Evolutionary conservation across 2,888 invertebrate species (phyloP).

Genomic region (Proisotoma minuta): DNA sequence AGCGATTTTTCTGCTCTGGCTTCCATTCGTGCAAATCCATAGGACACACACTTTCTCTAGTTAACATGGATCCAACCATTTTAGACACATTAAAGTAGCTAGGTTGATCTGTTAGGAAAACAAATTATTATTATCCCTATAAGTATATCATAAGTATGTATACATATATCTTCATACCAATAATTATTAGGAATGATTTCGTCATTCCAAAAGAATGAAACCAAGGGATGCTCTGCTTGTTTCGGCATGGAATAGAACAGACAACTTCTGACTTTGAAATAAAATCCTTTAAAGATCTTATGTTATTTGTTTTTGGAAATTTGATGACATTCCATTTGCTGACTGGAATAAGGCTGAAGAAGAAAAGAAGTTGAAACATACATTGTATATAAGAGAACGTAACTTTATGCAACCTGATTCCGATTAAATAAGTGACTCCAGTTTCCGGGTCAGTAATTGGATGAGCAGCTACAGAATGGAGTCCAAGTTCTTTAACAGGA

Average conservation of each 20-base stretch:
- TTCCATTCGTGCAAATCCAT: conserved; percentile 6
- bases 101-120: conserved; percentile 7
- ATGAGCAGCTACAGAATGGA: conserved; percentile 8
- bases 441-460: not conserved
- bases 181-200: not conserved
- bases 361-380: too few relatives aligned
- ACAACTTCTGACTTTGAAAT: not conserved
- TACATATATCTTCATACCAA: too few relatives aligned
- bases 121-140: too few relatives aligned
- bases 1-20: conserved; percentile 10
- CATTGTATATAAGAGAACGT: too few relatives aligned
- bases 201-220: conserved; percentile 15
- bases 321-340: conserved; percentile 5
- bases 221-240: not conserved
- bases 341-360: conserved; percentile 1
- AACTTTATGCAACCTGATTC: too few relatives aligned
- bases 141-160: too few relatives aligned
- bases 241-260: not conserved
- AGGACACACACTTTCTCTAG: conserved; percentile 5
- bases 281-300: not conserved
- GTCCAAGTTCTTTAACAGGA: conserved; percentile 9
- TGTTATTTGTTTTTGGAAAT: not conserved
- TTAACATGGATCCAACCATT: not conserved
- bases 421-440: conserved; percentile 5
- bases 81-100: conserved; percentile 9